phyloP scores from a whole-genome alignment of 2,888 invertebrate genomes.

The Troilus luridus region DNA sequence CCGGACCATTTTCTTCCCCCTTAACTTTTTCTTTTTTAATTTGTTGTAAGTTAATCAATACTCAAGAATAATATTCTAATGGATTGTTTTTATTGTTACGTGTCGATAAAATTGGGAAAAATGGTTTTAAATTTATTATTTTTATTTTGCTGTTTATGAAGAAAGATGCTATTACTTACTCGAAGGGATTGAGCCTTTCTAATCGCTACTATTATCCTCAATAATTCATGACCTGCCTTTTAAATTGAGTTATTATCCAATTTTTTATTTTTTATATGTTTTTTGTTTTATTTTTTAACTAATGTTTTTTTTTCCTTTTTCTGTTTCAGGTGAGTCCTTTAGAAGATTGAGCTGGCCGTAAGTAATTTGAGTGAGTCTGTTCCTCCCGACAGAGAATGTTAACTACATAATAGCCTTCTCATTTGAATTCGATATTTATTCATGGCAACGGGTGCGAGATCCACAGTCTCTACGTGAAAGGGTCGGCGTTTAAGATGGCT shows the following conservation, averaged over 20 bases:
- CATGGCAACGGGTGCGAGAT: slow-evolving; percentile 11
- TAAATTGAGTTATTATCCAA: slow-evolving; percentile 14
- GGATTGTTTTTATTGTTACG: no score
- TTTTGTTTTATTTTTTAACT: slow-evolving; percentile 1
- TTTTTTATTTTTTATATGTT: not conserved
- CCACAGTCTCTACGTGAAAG: slow-evolving; percentile 1
- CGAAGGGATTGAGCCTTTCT: not conserved
- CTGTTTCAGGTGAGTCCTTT: slow-evolving; percentile 36
- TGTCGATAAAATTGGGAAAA: no score
- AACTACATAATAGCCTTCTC: slow-evolving; percentile 25
- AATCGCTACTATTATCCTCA: not conserved
- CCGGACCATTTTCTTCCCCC: no score
- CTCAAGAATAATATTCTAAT: no score
- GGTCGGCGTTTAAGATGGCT: not conserved
- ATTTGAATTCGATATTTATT: slow-evolving; percentile 50
- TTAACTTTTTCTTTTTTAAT: no score
- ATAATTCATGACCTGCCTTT: not conserved
- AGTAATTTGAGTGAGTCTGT: not conserved
- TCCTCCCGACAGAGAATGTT: not conserved
- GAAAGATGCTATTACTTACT: not conserved
- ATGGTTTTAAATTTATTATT: not conserved
- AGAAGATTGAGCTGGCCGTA: not conserved
- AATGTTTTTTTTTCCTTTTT: slow-evolving; percentile 23
- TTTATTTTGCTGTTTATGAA: not conserved
- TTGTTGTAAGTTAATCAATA: no score